Evolutionary conservation across 2,113 vertebrate genomes (phyloP).

Genomic region (Engystomops pustulosus): DNA sequence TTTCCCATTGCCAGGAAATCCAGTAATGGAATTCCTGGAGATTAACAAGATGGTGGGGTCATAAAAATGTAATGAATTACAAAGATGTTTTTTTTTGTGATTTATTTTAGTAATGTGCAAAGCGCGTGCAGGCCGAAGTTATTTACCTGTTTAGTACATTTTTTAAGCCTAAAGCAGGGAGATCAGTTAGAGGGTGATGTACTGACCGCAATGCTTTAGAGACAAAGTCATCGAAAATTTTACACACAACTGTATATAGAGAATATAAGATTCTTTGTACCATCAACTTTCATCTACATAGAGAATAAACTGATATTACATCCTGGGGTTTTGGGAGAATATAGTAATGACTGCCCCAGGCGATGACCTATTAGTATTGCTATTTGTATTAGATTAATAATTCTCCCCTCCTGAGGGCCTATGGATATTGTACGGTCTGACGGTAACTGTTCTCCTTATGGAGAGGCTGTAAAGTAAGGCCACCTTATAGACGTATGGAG

Average conservation of each 20-base stretch:
- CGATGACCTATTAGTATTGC: not conserved
- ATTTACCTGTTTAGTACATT: not conserved
- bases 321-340: not conserved
- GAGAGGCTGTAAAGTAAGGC: too few relatives aligned
- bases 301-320: too few relatives aligned
- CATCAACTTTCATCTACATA: too few relatives aligned
- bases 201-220: not conserved
- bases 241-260: too few relatives aligned
- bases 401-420: not conserved
- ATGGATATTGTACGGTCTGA: not conserved
- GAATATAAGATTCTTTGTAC: too few relatives aligned
- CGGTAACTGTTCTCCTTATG: too few relatives aligned
- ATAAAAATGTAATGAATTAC: slow-evolving; percentile 7
- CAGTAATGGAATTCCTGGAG: slow-evolving; percentile 15
- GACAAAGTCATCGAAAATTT: too few relatives aligned
- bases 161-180: not conserved
- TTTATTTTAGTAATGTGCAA: not conserved
- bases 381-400: not conserved
- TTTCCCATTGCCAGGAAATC: not conserved
- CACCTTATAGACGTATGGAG: too few relatives aligned
- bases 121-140: not conserved
- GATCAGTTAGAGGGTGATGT: not conserved
- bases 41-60: slow-evolving; percentile 17
- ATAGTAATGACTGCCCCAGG: not conserved
- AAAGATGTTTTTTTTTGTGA: not conserved